Percentiles rank a stretch among this genome's conserved stretches.
phyloP scores from a whole-genome alignment of 2,888 invertebrate species.

The Nomada fucata region DNA sequence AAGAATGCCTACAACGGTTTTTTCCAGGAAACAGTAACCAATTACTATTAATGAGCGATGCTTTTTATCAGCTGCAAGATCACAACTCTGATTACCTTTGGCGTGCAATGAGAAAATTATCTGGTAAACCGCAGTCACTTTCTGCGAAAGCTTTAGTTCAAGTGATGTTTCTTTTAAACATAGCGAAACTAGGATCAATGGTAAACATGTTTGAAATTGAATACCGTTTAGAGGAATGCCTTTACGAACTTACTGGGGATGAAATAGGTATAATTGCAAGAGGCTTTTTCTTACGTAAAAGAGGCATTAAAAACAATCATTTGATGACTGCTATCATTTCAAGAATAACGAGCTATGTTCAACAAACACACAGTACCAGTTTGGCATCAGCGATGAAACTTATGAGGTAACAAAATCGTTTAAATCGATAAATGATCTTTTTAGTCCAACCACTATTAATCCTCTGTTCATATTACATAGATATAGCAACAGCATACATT shows the following conservation, averaged over 20 bases:
- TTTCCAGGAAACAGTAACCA: slow-evolving; percentile 85
- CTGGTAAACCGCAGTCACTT: slow-evolving; percentile 86
- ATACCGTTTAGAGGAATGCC: slow-evolving; percentile 85
- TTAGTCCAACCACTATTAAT: not conserved
- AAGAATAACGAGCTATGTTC: slow-evolving; percentile 85
- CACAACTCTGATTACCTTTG: not conserved
- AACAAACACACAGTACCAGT: slow-evolving; percentile 87
- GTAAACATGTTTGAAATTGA: slow-evolving; percentile 89
- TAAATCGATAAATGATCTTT: not conserved
- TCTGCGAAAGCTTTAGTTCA: slow-evolving; percentile 88
- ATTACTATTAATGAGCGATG: slow-evolving; percentile 86
- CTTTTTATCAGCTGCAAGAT: slow-evolving; percentile 86
- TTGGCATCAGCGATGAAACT: slow-evolving; percentile 88
- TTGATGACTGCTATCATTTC: slow-evolving; percentile 85
- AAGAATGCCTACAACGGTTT: slow-evolving; percentile 86
- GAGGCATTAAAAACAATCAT: slow-evolving; percentile 85
- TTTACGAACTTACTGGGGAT: slow-evolving; percentile 86
- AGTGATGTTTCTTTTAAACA: slow-evolving; percentile 88
- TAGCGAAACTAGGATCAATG: slow-evolving; percentile 85
- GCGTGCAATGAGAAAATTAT: slow-evolving; percentile 83
- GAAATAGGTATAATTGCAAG: slow-evolving; percentile 90
- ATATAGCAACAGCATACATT: slow-evolving; percentile 36
- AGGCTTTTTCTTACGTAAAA: slow-evolving; percentile 92
- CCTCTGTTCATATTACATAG: slow-evolving; percentile 56
- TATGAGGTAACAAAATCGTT: slow-evolving; percentile 67